These are phyloP conservation scores for Dendronephthya gigantea DNA, from an alignment of 64 coral and sea anemone species.

Conservation along the genomic window DNA sequence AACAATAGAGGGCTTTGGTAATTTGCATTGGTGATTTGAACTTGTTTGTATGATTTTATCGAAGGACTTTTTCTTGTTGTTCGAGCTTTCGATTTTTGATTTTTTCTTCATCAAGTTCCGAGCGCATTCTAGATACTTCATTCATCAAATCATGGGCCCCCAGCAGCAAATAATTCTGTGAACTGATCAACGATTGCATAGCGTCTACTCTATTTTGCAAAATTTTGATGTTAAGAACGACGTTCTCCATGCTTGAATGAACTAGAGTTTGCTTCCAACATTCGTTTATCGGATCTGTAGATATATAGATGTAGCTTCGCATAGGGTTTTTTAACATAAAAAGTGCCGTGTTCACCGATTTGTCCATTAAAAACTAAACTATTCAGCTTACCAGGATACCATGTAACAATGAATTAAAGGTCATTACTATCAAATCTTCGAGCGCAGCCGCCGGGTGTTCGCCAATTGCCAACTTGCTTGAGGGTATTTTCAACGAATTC, in stretches of 20 bases:
- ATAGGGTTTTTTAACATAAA: background rate
- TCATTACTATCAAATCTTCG: background rate
- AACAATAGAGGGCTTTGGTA: background rate
- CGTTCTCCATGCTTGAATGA: background rate
- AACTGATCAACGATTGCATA: too few species aligned
- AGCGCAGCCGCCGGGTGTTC: background rate
- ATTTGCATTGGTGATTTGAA: background rate
- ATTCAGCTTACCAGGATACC: background rate
- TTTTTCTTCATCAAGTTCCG: background rate
- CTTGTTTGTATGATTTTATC: background rate
- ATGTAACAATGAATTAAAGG: background rate
- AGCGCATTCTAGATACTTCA: background rate
- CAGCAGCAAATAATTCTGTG: background rate
- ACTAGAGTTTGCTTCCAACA: background rate
- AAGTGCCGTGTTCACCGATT: background rate
- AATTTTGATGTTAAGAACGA: background rate
- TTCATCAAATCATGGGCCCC: background rate
- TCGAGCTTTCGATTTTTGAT: conserved; percentile 12
- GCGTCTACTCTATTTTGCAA: background rate
- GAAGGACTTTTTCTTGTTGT: background rate
- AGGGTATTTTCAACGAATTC: background rate
- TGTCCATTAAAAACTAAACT: background rate
- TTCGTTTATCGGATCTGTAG: background rate
- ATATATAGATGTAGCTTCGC: background rate
- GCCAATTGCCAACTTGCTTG: conserved; percentile 2